Evolutionary conservation across 2,113 vertebrate species (phyloP).

Genomic region (Colaptes auratus): DNA sequence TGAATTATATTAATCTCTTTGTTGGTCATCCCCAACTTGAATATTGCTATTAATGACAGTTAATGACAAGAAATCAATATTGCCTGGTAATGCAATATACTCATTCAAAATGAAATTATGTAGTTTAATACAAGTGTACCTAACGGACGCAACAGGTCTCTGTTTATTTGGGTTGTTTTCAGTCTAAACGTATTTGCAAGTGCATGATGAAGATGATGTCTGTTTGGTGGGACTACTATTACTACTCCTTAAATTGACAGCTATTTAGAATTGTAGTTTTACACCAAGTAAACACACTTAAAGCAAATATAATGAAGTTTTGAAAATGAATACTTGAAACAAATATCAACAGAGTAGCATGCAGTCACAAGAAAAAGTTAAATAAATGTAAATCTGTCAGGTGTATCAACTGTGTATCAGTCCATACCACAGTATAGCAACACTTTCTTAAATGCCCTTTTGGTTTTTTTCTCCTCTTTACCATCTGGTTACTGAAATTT

Average conservation of each 20-base stretch:
- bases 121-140: background rate
- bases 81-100: background rate
- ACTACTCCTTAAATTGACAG: background rate
- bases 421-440: background rate
- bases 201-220: background rate
- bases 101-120: background rate
- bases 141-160: background rate
- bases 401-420: background rate
- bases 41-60: background rate
- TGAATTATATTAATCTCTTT: conserved; percentile 32
- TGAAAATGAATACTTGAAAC: conserved; percentile 9
- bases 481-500: background rate
- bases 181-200: background rate
- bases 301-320: background rate
- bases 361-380: background rate
- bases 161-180: background rate
- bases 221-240: background rate
- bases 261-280: conserved; percentile 1
- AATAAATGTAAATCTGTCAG: background rate
- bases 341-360: background rate
- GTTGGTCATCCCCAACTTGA: background rate
- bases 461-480: background rate
- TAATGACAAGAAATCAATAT: conserved; percentile 28
- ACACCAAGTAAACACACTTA: background rate
- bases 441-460: background rate